Conservation (phyloP, 2,797 vertebrate species). For the Hemitrygon akajei region DNA sequence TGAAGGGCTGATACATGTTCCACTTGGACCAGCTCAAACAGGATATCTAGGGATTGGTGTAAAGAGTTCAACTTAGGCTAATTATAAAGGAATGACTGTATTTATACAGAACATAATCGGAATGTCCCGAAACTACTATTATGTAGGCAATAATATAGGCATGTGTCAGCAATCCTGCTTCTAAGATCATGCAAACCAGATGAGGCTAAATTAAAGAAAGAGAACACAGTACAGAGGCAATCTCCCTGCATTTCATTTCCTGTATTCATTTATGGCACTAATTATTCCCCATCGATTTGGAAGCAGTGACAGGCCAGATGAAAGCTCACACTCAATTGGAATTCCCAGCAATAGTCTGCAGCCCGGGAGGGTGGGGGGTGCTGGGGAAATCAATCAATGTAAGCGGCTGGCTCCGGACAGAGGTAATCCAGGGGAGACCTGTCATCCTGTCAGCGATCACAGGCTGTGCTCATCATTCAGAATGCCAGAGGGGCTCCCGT, state of each 20-base stretch:
- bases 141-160: background rate
- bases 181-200: background rate
- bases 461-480: background rate
- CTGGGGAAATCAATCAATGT: conserved; percentile 34
- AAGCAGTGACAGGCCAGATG: conserved; percentile 32
- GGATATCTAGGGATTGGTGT: background rate
- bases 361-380: conserved; percentile 17
- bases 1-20: background rate
- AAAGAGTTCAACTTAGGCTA: background rate
- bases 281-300: conserved; percentile 41
- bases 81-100: conserved; percentile 6
- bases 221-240: background rate
- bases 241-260: background rate
- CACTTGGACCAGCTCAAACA: background rate
- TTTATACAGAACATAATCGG: background rate
- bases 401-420: conserved; percentile 35
- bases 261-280: conserved; percentile 39
- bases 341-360: conserved; percentile 41
- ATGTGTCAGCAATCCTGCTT: background rate
- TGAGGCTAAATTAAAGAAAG: background rate
- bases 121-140: too few species aligned
- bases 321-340: conserved; percentile 43
- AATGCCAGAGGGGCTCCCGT: background rate
- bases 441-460: conserved; percentile 39
- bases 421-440: conserved; percentile 38